Evolutionary conservation across 2,797 vertebrate species (phyloP), one percentile per base, ranked within the genome.

Genomic region (Molossus molossus): DNA sequence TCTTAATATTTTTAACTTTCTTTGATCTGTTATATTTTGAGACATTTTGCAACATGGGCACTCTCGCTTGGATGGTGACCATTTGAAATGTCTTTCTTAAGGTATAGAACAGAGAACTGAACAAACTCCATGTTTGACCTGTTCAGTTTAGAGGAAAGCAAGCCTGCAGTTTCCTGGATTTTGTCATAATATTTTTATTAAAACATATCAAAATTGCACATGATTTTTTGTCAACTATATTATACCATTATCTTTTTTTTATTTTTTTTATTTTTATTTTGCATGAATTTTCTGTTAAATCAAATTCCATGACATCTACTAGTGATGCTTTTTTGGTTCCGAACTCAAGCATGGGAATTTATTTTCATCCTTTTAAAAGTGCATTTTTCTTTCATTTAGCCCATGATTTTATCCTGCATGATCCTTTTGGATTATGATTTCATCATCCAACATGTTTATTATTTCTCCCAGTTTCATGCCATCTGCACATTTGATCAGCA

Each of bases 201-300:
- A 73, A 89, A 84, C 13, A 55, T 15, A 27, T 91, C n/a, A 84
- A 37, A 81, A 83, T n/a, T 92, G 2, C 13, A 5, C 77, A 67
- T 57, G 8, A 17, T 20, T 69, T 91, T 86, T 58, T 76, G 33
- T 82, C 29, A 86, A 20, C 11, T 1, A 40, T 10, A 27, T 73
- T 81, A 62, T 58, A 72, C 4, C 7, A 29, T 85, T 73, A 18
- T 72, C 20, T 90, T 23, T 82, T 81, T 45, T 29, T 45, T 92
- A 55, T 37, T 82, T 81, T 81, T 45, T 29, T 45, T 92, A 55
- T 37, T 62, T 95, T 88, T 89, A 91, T 79, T 86, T 95, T 90
- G 2, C n/a, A 53, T 60, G 57, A 87, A 85, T 9, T 87, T 91
- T 81, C 57, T 86, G 15, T 89, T 81, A 69, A 93, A 33, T 70